phyloP scores from a whole-genome alignment of 2,888 invertebrate genomes.

The Dolomedes plantarius region DNA sequence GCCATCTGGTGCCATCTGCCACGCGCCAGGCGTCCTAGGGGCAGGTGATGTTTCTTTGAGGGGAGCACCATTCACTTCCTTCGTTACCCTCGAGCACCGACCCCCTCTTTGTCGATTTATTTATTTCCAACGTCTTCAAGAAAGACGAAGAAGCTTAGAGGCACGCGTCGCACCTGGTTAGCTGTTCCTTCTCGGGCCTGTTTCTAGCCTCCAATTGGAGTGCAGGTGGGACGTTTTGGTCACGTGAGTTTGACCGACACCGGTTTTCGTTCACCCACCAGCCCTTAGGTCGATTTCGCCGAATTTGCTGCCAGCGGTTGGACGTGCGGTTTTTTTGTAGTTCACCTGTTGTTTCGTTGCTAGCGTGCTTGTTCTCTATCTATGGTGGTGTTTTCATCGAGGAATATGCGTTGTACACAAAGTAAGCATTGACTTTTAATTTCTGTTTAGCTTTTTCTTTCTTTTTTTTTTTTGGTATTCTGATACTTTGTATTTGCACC shows the following conservation, averaged over 20 bases:
- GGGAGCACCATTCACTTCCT: background rate
- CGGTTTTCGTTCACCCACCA: background rate
- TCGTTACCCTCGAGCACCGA: background rate
- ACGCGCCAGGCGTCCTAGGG: constrained; percentile 53
- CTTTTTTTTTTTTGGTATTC: no score
- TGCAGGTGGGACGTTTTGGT: constrained; percentile 59
- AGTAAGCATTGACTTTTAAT: constrained; percentile 27
- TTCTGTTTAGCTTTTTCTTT: no score
- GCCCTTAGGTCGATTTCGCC: background rate
- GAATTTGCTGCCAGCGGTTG: background rate
- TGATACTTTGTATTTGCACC: no score
- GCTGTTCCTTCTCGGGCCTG: background rate
- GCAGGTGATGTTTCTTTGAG: constrained; percentile 48
- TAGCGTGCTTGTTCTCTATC: background rate
- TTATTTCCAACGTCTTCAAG: constrained; percentile 19
- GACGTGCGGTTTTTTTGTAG: background rate
- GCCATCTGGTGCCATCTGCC: constrained; percentile 44
- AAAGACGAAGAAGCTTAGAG: constrained; percentile 32
- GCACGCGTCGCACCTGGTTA: constrained; percentile 67
- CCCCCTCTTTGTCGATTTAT: constrained; percentile 1
- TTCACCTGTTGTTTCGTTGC: constrained; percentile 4
- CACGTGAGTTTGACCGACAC: constrained; percentile 44
- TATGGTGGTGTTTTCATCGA: constrained; percentile 58
- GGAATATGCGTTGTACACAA: constrained; percentile 46
- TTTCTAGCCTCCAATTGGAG: constrained; percentile 42